Percentiles rank a stretch among this genome's conserved stretches.
These are phyloP conservation scores for Lycocerus yunnanus DNA, from an alignment of 2,888 invertebrate species.

Conservation along the genomic window DNA sequence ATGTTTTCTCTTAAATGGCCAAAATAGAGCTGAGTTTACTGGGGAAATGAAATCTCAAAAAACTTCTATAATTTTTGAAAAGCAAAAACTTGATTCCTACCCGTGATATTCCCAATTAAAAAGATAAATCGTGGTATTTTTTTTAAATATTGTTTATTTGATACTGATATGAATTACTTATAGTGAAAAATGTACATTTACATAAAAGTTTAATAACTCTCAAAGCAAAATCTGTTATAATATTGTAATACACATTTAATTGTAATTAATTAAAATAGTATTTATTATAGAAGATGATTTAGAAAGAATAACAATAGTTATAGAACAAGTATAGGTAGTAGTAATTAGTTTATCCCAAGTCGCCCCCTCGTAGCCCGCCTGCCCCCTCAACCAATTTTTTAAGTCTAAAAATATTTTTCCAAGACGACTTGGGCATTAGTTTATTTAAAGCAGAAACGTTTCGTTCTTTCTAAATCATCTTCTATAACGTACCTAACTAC, in stretches of 20 bases:
- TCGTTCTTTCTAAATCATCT: neutral
- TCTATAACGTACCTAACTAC: constrained; percentile 9
- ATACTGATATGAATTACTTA: neutral
- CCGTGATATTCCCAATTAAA: neutral
- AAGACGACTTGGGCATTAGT: neutral
- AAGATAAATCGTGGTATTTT: neutral
- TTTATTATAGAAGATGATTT: neutral
- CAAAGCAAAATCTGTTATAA: neutral
- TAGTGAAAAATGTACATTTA: neutral
- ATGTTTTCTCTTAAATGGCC: too few relatives aligned
- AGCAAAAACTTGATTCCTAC: too few relatives aligned
- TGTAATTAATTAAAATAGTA: neutral
- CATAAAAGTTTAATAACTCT: neutral
- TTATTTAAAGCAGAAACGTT: neutral
- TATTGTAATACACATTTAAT: neutral
- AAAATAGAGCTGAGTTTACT: too few relatives aligned
- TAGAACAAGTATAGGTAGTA: neutral
- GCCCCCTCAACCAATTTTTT: neutral
- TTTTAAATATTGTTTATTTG: neutral
- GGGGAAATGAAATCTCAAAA: too few relatives aligned
- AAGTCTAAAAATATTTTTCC: neutral
- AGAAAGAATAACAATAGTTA: neutral
- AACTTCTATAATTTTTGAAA: too few relatives aligned
- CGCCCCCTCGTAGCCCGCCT: neutral
- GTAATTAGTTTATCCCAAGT: neutral